Evolutionary conservation across 2,797 vertebrate species (phyloP), one percentile per base, ranked within the genome.

Genomic region (Crocidura indochinensis): DNA sequence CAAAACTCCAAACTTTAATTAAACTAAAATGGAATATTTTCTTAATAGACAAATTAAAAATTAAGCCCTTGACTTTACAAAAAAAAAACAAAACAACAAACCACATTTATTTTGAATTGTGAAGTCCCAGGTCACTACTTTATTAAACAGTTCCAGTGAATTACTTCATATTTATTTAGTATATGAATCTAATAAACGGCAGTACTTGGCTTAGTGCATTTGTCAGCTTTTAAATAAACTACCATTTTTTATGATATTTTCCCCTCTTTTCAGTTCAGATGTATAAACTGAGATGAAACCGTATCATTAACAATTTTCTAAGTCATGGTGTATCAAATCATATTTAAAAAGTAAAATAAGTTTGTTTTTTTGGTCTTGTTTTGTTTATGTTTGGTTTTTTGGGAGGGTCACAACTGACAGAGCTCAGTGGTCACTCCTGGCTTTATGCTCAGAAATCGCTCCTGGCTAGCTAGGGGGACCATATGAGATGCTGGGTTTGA

Each of bases 201-300:
- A 8, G 2, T 75, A 26, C 8, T 24, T 76, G 44, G 17, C 72
- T 86, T 2, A 87, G 3, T 79, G 89, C 10, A 84, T 51, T 91
- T 51, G 10, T 64, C 20, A 46, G 56, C 4, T 83, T 81, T 87
- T 15, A 29, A 49, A 73, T 51, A 53, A 74, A 77, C 29, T 83
- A 24, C 4, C 22, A 49, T 82, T 71, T 84, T 75, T 10, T 68
- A 47, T 14, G 38, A 38, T 10, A 76, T 75, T 75, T 84, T 15
- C 3, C 86, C 26, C 20, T 83, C 22, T 77, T 80, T 88, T 94
- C 8, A 88, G 26, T 80, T 84, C 19, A 81, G 88, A 87, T 60
- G 17, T 47, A 65, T 26, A 27, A n/a, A 38, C 2, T 73, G 26
- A 65, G 11, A 9, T 72, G 91, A 69, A 53, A 53, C 51, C 12